Base-by-base conservation (phyloP, 1,140 invertebrate species). In the Orius insidiosus region DNA sequence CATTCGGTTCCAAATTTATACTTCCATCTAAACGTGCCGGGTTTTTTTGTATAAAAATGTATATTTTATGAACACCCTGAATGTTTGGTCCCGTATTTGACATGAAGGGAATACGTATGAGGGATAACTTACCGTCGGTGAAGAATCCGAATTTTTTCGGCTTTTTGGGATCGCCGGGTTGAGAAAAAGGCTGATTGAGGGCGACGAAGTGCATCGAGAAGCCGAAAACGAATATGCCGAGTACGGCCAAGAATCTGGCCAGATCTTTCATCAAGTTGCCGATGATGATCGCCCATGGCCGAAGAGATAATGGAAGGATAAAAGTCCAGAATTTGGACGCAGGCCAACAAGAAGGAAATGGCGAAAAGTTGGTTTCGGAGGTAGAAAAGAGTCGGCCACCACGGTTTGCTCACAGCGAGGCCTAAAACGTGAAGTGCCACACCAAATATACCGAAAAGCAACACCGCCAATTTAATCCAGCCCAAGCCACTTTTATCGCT, bases 241-340 rank as follows among this genome's bases (percentile, higher is more conserved):
- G 66, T 6, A 99, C 94, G 15, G 94, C 93, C 46, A 98, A 69
- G 66, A 99, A 98, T 52, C 93, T 70, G 5, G 87, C 86, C 52
- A 98, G 68, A 65, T 98, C 81, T 64, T 87, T 87, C 71, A 88
- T 83, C 36, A 88, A 67, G 60, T 88, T 83, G 8, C 83, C 84
- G 54, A 87, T 88, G 58, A 88, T 88, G 51, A 88, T 88, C 11
- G 84, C 84, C 95, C 95, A 98, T 0, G 95, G 95, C 95, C 95
- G 59, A 99, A 99, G 0, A 98, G 69, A 65, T 98, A 89, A 67
- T 98, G 95, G 62, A 99, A 98, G 5, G 93, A 96, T 14, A 94
- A 63, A 93, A 94, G 63, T 98, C 95, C 50, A 98, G 67, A 55
- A 97, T 87, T 65, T 97, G 90, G 7, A 98, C 89, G 64, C 94